Base-by-base conservation (phyloP, 2,113 vertebrate genomes). In the Larimichthys polyactis region DNA sequence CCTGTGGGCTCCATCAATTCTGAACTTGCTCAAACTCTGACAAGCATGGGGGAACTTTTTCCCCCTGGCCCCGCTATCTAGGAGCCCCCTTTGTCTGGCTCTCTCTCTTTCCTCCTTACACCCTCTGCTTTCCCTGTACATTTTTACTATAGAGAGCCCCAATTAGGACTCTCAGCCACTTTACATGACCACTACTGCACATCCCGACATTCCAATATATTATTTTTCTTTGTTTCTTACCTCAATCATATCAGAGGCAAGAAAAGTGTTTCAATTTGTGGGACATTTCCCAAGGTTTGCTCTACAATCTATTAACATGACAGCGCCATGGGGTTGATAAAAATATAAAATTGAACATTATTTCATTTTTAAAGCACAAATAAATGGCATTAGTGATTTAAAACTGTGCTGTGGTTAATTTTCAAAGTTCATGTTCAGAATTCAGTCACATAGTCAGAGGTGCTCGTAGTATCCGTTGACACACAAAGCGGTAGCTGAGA, bases 11-110 rank as follows among this genome's bases (percentile, higher is more conserved):
- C 87, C 90, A 92, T 92, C 94, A 91, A 93, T 93, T 95, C 92
- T 94, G 91, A 94, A 78, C 83, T 89, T 95, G 83, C 82, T 92
- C 86, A 94, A 95, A 95, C 91, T 94, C 89, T 94, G 94, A 95
- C 91, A 95, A 93, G 91, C 90, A 91, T 67, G 65, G 43, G 91
- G 93, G 94, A 82, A 90, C 77, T 92, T 94, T 90, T 74, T 74
- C 83, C 91, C 92, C 89, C 81, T 36, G 87, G 92, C 90, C 91
- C 71, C 57, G 29, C 82, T 84, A 91, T 93, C 85, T 72, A 71
- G 58, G 70, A 80, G 48, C 83, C 88, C 90, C 85, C 82, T 71
- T 69, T 78, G 83, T 79, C 90, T 86, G 48, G 51, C 79, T 80
- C 52, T 15, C 70, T 70, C 67, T 85, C 68, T 75, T 68, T 82